A percentile compares a stretch with the other conserved stretches of the same genome.
These are phyloP conservation scores for Podarcis muralis DNA, from an alignment of 2,113 vertebrate genomes.

Conservation along the genomic window DNA sequence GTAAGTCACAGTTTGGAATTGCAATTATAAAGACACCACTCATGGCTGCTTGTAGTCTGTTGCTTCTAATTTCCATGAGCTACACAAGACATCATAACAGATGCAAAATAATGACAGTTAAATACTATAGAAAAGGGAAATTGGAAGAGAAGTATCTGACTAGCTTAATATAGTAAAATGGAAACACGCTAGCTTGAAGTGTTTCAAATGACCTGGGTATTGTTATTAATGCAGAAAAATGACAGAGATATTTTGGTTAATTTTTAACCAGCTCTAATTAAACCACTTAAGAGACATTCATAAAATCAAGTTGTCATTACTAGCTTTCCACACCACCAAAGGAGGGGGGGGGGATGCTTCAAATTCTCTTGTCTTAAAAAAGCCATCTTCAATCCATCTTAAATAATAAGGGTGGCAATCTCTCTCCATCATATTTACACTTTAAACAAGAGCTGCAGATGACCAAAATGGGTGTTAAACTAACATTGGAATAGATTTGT, in stretches of 20 bases:
- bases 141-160: slow-evolving; percentile 39
- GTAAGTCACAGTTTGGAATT: background rate
- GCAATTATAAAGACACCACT: slow-evolving; percentile 4
- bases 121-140: slow-evolving; percentile 58
- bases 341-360: background rate
- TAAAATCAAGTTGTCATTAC: slow-evolving; percentile 13
- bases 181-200: slow-evolving; percentile 46
- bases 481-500: background rate
- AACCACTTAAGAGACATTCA: background rate
- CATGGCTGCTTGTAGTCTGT: slow-evolving; percentile 15
- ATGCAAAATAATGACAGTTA: slow-evolving; percentile 54
- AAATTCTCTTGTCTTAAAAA: background rate
- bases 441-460: background rate
- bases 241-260: slow-evolving; percentile 41
- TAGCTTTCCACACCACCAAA: background rate
- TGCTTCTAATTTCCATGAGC: slow-evolving; percentile 20
- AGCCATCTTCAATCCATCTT: background rate
- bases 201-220: slow-evolving; percentile 42
- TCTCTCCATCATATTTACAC: background rate
- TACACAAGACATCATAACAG: slow-evolving; percentile 45
- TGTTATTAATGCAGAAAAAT: slow-evolving; percentile 60
- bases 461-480: background rate
- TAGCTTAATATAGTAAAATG: slow-evolving; percentile 63
- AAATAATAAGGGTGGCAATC: background rate
- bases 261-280: slow-evolving; percentile 43